These are phyloP conservation scores for Thalassophryne amazonica DNA, from an alignment of 2,797 vertebrate genomes.

Conservation along the genomic window DNA sequence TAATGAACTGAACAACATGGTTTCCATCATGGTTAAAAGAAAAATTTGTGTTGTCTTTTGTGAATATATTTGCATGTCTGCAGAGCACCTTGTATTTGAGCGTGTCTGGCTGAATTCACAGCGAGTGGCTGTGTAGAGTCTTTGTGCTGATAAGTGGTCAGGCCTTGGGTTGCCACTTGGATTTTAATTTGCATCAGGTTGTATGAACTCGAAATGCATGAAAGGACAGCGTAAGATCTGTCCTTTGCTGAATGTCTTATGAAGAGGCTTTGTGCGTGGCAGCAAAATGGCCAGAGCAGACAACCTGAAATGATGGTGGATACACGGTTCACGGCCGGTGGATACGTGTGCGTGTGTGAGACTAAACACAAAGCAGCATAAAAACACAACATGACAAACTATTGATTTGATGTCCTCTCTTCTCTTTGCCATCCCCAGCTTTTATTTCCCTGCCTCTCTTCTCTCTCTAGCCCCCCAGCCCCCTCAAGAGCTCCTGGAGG, in stretches of 20 bases:
- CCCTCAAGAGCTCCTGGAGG: constrained; percentile 43
- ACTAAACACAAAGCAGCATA: constrained; percentile 24
- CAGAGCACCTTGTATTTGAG: constrained; percentile 20
- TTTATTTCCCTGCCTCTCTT: constrained; percentile 49
- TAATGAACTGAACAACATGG: no score
- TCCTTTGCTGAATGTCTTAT: constrained; percentile 38
- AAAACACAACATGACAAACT: constrained; percentile 63
- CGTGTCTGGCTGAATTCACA: constrained; percentile 31
- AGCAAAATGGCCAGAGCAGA: constrained; percentile 46
- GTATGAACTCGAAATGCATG: constrained; percentile 54
- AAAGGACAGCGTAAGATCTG: constrained; percentile 30
- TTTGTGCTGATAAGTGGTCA: constrained; percentile 61
- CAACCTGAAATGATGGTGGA: constrained; percentile 49
- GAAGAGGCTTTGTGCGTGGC: constrained; percentile 47
- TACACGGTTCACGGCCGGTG: constrained; percentile 43
- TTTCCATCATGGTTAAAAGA: no score
- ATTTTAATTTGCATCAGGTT: constrained; percentile 65
- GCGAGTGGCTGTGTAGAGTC: constrained; percentile 37
- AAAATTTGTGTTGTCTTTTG: not conserved
- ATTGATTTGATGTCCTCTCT: constrained; percentile 60
- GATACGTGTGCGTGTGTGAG: constrained; percentile 20
- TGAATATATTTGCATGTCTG: not conserved
- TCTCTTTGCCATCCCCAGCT: constrained; percentile 25
- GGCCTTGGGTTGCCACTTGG: constrained; percentile 63
- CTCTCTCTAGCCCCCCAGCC: constrained; percentile 26